A percentile compares a stretch with the other conserved stretches of the same genome.
phyloP scores from a whole-genome alignment of 2,113 vertebrate species.

The Plestiodon gilberti region DNA sequence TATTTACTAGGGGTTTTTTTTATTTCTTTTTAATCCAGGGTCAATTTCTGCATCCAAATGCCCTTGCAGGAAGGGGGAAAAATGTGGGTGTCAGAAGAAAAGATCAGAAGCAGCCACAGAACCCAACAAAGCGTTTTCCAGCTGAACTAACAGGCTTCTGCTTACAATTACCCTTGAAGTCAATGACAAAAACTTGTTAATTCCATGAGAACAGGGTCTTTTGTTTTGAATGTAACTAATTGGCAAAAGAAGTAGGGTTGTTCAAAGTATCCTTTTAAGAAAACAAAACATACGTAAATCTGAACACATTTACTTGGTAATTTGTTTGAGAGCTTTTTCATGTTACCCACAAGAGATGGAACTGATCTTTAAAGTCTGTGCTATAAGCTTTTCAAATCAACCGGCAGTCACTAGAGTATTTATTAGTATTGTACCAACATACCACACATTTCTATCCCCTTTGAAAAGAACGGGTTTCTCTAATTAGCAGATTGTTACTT shows the following conservation, averaged over 20 bases:
- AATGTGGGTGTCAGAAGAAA: conserved; percentile 15
- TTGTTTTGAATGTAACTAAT: conserved; percentile 40
- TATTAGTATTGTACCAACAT: not conserved
- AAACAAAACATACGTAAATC: not conserved
- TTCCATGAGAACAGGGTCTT: not conserved
- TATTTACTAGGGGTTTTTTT: not conserved
- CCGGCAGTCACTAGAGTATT: conserved; percentile 14
- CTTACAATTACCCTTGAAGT: conserved; percentile 39
- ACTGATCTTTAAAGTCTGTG: not conserved
- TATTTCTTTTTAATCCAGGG: not conserved
- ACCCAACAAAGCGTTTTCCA: conserved; percentile 33
- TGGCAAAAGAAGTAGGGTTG: conserved; percentile 29
- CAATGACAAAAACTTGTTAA: conserved; percentile 38
- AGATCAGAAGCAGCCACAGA: conserved; percentile 7
- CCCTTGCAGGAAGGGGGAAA: not conserved
- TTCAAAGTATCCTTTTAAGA: not conserved
- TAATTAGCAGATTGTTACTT: not conserved
- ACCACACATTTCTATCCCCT: not conserved
- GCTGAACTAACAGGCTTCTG: conserved; percentile 52
- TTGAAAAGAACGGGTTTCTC: not conserved
- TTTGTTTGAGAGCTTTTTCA: not conserved
- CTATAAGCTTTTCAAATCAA: not conserved
- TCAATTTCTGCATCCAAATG: not conserved
- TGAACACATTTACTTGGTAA: not conserved
- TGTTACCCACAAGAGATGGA: not conserved